phyloP scores from a whole-genome alignment of 2,888 invertebrate species.

The Epistrophe eligans region DNA sequence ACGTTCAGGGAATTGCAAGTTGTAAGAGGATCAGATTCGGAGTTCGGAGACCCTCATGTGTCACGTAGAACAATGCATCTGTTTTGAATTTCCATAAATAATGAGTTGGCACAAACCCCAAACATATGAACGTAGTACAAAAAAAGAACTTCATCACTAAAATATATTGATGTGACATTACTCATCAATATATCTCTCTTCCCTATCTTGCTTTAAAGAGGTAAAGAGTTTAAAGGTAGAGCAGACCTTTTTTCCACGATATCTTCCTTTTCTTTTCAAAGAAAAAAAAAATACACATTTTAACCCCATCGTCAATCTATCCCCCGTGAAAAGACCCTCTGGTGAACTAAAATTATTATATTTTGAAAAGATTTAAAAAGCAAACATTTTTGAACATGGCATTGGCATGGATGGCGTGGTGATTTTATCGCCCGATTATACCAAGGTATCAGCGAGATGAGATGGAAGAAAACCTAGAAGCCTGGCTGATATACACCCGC shows the following conservation, averaged over 20 bases:
- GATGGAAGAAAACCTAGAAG: slow-evolving; percentile 9
- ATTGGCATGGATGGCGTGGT: slow-evolving; percentile 30
- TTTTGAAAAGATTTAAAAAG: slow-evolving; percentile 39
- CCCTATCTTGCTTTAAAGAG: background rate
- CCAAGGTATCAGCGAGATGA: slow-evolving; percentile 8
- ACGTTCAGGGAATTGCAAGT: slow-evolving; percentile 3
- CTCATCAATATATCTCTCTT: background rate
- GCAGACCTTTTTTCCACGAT: background rate
- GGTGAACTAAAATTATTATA: slow-evolving; percentile 47
- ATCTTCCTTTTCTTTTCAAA: background rate
- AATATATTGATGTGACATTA: background rate
- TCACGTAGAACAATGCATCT: slow-evolving; percentile 44
- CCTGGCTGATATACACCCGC: slow-evolving; percentile 26
- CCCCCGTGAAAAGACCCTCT: background rate
- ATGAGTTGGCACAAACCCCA: slow-evolving; percentile 31
- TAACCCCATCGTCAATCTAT: slow-evolving; percentile 22
- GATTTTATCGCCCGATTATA: slow-evolving; percentile 51
- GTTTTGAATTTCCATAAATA: slow-evolving; percentile 68
- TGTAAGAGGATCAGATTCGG: slow-evolving; percentile 62
- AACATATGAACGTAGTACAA: background rate
- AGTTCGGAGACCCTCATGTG: slow-evolving; percentile 39
- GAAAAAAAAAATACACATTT: background rate
- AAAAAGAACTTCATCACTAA: background rate
- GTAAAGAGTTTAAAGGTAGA: background rate
- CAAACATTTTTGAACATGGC: slow-evolving; percentile 53